Evolutionary conservation across 2,113 vertebrate genomes (phyloP), one percentile per base, ranked within the genome.

Genomic region (Pipa parva): DNA sequence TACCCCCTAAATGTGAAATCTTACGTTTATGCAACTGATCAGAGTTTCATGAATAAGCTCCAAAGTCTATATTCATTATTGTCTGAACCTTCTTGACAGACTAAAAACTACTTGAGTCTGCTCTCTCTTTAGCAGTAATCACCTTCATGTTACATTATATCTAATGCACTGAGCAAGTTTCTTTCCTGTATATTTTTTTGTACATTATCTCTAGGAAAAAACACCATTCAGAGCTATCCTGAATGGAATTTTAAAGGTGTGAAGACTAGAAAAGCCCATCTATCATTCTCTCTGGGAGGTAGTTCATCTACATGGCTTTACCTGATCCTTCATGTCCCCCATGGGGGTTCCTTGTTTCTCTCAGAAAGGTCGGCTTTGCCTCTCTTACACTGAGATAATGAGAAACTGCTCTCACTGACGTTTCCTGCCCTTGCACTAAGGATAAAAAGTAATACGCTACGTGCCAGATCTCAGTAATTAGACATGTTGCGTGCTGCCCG

Each of bases 331-430:
- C 17, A 15, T 11, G 2, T 15, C 39, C 39, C 49, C 58, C 49
- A 54, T 61, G 58, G 66, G 48, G 58, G 26, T 42, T 33, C 45
- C 58, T 50, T 24, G 39, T 26, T 37, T 52, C 58, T 36, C 49
- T 70, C 25, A 45, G 24, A 61, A 70, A 70, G 58, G 66, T 60
- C 48, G 48, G 59, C 58, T 13, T 33, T 61, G 58, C 49, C 20
- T 54, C 25, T 49, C 57, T 60, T 42, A 21, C 59, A 13, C 31
- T 52, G 57, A 60, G 54, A 69, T 69, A 60, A 69, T 60, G 66
- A 69, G 57, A 57, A 57, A 13, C 52, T 42, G 31, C 46, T 54
- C 26, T 36, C 10, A 20, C 48, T 42, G 49, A 60, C 54, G 29
- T 61, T 39, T 60, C 25, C 57, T 31, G 25, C 33, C 25, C 1